Evolutionary conservation across 1,140 invertebrate species (phyloP).

Genomic region (Cecropterus lyciades): DNA sequence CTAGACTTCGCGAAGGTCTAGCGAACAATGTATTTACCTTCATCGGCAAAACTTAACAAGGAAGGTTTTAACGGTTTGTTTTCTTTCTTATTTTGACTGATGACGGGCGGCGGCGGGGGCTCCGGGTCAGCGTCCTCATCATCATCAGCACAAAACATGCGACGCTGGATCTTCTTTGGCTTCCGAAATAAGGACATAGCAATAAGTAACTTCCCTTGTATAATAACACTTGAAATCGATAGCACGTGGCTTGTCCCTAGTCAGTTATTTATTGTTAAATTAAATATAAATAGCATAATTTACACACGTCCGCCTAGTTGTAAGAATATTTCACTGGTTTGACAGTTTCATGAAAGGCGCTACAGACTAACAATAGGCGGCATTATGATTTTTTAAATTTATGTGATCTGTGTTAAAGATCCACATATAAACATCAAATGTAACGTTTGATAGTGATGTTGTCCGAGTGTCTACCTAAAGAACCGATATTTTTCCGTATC

Average conservation of each 20-base stretch:
- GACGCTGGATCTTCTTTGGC: slow-evolving; percentile 92
- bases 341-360: too few relatives aligned
- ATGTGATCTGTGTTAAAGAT: too few relatives aligned
- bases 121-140: slow-evolving; percentile 87
- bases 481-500: too few relatives aligned
- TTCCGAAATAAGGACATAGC: slow-evolving; percentile 94
- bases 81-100: slow-evolving; percentile 72
- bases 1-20: background rate
- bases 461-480: too few relatives aligned
- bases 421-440: too few relatives aligned
- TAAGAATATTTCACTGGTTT: too few relatives aligned
- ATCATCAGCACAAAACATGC: slow-evolving; percentile 91
- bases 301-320: too few relatives aligned
- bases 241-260: background rate
- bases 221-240: background rate
- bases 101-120: slow-evolving; percentile 67
- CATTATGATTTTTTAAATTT: too few relatives aligned
- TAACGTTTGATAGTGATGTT: too few relatives aligned
- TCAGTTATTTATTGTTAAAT: too few relatives aligned
- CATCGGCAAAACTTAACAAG: slow-evolving; percentile 93
- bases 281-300: too few relatives aligned
- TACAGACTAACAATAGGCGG: too few relatives aligned
- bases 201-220: background rate
- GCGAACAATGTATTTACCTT: slow-evolving; percentile 79
- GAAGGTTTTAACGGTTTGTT: slow-evolving; percentile 85